phyloP scores from a whole-genome alignment of 2,888 invertebrate genomes.

The Troides oblongomaculatus region DNA sequence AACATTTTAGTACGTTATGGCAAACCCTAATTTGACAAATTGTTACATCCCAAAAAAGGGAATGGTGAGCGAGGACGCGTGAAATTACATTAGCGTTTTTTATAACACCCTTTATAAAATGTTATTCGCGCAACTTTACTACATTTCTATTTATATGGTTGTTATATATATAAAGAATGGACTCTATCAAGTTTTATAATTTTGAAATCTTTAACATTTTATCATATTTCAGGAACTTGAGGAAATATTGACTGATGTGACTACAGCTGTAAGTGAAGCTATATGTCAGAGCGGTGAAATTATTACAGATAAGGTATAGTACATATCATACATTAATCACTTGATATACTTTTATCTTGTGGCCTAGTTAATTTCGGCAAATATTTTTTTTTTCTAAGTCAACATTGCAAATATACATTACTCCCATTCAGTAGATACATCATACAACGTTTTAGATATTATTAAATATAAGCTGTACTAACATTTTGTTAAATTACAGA shows the following conservation, averaged over 20 bases:
- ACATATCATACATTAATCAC: no score
- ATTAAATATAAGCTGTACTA: no score
- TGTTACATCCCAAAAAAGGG: conserved; percentile 14
- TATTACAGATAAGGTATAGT: conserved; percentile 88
- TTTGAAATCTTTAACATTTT: not conserved
- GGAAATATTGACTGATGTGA: conserved; percentile 94
- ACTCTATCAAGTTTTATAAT: not conserved
- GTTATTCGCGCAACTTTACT: no score
- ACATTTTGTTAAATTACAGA: no score
- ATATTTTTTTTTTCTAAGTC: no score
- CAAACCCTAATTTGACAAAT: conserved; percentile 19
- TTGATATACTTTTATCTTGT: no score
- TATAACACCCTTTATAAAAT: conserved; percentile 13
- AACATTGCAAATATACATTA: no score
- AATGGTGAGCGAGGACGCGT: conserved; percentile 8
- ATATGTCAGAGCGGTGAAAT: conserved; percentile 93
- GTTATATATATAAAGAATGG: no score
- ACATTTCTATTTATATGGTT: no score
- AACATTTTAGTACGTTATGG: conserved; percentile 30
- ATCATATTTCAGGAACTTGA: conserved; percentile 89
- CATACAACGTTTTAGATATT: no score
- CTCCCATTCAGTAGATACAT: no score
- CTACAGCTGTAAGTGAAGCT: conserved; percentile 91
- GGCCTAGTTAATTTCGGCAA: no score
- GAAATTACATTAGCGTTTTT: conserved; percentile 27